Conservation (phyloP, 1,140 invertebrate species). For the Pomacea maculata region DNA sequence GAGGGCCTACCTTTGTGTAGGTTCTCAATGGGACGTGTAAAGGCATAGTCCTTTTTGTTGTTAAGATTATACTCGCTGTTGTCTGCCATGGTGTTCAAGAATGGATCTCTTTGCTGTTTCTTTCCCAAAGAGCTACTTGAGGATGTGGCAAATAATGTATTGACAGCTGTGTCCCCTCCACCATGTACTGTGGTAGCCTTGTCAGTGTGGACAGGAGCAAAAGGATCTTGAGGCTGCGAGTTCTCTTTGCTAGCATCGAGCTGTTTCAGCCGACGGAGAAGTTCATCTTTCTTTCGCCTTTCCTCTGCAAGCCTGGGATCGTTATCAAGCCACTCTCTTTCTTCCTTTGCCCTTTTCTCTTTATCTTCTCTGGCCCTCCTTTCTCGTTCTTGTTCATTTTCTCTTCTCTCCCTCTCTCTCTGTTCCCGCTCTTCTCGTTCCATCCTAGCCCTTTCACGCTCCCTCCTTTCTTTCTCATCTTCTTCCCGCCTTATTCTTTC, state of each 20-base stretch:
- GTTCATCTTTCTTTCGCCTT: slow-evolving; percentile 50
- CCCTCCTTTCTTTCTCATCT: slow-evolving; percentile 27
- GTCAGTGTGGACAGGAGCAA: background rate
- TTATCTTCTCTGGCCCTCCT: slow-evolving; percentile 21
- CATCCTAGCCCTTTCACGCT: slow-evolving; percentile 20
- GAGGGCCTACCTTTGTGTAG: slow-evolving; percentile 53
- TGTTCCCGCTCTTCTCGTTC: slow-evolving; percentile 33
- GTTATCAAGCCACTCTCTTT: slow-evolving; percentile 42
- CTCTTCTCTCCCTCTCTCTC: slow-evolving; percentile 31
- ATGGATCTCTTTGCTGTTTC: slow-evolving; percentile 27
- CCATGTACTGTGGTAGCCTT: slow-evolving; percentile 15
- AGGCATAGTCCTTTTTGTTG: slow-evolving; percentile 40
- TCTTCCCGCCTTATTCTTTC: slow-evolving; percentile 29
- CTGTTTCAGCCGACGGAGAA: slow-evolving; percentile 41
- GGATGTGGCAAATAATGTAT: slow-evolving; percentile 2
- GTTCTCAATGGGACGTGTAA: slow-evolving; percentile 50
- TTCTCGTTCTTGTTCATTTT: slow-evolving; percentile 30
- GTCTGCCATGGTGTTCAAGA: slow-evolving; percentile 17
- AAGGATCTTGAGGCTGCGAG: slow-evolving; percentile 12
- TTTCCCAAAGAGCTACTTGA: background rate
- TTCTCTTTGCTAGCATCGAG: slow-evolving; percentile 35
- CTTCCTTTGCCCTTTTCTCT: slow-evolving; percentile 34
- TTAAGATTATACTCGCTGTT: slow-evolving; percentile 26
- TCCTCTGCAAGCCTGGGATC: slow-evolving; percentile 43
- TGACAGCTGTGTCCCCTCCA: background rate